Percentiles rank a stretch among this genome's conserved stretches.
Conservation (phyloP, 2,113 vertebrate species). For the Paradoxurus hermaphroditus region DNA sequence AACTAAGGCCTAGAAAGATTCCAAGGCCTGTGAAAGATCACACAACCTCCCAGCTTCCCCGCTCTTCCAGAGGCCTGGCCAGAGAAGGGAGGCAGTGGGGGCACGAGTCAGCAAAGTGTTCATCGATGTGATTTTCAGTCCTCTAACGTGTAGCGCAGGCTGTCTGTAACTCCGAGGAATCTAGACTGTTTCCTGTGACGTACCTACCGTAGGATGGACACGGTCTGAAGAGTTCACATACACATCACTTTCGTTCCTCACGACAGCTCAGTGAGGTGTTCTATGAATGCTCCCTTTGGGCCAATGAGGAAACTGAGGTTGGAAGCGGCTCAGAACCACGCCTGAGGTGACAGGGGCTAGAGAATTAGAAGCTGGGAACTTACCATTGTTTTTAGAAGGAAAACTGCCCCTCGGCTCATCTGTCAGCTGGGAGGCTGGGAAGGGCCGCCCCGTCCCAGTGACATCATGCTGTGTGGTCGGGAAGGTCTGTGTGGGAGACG, state of each 20-base stretch:
- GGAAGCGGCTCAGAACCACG: fast-evolving
- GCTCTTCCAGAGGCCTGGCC: neutral
- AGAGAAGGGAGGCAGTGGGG: neutral
- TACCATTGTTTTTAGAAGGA: neutral
- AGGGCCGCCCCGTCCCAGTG: slow-evolving; percentile 4
- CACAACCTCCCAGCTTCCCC: neutral
- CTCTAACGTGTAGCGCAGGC: neutral
- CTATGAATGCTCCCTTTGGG: neutral
- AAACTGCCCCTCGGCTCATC: neutral
- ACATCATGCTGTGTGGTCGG: neutral
- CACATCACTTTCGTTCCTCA: neutral
- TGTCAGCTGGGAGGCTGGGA: slow-evolving; percentile 20
- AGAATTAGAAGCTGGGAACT: neutral
- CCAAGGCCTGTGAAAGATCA: neutral
- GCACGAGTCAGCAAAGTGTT: neutral
- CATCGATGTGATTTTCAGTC: neutral
- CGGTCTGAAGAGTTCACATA: neutral
- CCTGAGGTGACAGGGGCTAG: too few species aligned
- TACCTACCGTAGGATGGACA: neutral
- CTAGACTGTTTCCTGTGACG: neutral
- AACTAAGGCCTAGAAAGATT: neutral
- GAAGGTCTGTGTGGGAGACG: neutral
- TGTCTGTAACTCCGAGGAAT: neutral
- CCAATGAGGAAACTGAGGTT: neutral
- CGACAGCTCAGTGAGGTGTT: neutral